phyloP scores from a whole-genome alignment of 2,113 vertebrate species.

The Gymnarchus niloticus region DNA sequence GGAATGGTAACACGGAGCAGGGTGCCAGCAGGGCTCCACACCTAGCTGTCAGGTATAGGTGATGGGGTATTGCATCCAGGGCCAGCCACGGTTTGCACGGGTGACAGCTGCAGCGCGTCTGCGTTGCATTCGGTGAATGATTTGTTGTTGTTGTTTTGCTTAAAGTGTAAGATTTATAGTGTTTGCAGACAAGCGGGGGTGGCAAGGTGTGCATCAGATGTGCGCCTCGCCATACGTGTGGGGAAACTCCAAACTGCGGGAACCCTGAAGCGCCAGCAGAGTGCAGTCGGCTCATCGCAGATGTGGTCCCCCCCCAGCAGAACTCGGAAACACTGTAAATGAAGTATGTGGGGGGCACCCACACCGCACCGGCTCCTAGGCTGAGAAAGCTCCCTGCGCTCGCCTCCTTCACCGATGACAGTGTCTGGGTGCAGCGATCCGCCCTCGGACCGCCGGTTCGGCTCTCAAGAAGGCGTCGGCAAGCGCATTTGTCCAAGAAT shows the following conservation, averaged over 20 bases:
- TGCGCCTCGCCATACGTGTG: neutral
- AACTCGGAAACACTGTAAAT: constrained; percentile 31
- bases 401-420: neutral
- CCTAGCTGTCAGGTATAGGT: neutral
- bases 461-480: constrained; percentile 11
- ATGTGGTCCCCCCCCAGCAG: constrained; percentile 32
- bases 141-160: neutral
- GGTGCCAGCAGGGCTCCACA: neutral
- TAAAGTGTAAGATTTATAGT: neutral
- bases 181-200: neutral
- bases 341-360: constrained; percentile 32
- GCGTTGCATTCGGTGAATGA: neutral
- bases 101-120: neutral
- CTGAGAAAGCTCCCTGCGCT: constrained; percentile 18
- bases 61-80: neutral
- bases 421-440: neutral
- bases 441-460: neutral
- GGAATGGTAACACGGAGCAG: neutral
- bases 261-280: constrained; percentile 44
- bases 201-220: neutral
- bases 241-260: constrained; percentile 37
- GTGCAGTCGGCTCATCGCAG: constrained; percentile 44
- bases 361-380: constrained; percentile 22
- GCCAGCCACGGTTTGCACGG: neutral
- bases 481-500: constrained; percentile 38